Base-by-base conservation (phyloP, 2,888 invertebrate species). In the Parascotia fuliginaria region DNA sequence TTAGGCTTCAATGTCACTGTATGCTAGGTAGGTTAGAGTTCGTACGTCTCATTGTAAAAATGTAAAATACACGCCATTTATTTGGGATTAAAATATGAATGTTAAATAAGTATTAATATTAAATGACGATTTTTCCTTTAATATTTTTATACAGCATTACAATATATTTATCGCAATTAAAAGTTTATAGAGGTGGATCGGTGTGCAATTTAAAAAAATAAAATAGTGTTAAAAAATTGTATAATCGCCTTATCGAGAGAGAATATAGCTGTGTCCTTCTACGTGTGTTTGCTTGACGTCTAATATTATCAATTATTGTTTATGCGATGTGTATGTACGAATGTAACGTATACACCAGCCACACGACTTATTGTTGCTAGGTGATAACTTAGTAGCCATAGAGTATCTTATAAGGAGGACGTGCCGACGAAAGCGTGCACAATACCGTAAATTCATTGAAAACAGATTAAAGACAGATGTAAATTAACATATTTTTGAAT, bases 131-230 rank as follows among this genome's bases (percentile, higher is more conserved):
- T 88, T 89, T 92, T 89, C 84, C 89, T 92, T 92, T 91, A 91
- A 89, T 91, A 91, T 92, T 91, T 92, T 92, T 92, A 91, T 92
- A 92, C 91, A 92, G 89, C 89, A 89, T 89, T 87, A 89, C 85
- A 86, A 83, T 73, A 83, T 90, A 90, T 89, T 85, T 87, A 90
- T 85, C 87, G 90, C 90, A 90, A 90, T 89, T 89, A 88, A 90
- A 90, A 87, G 86, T 90, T 87, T 91, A 89, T 90, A 89, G 88
- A 87, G 90, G 87, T 90, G 89, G 85, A 85, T 90, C 88, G 85
- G 87, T 87, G 90, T 89, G 91, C 89, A 89, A 87, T 86, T 89
- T 85, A 79, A 80, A 75, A 31, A 82, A 85, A 68, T 69, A 70
- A 75, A 69, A 71, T 87, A 90, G 89, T 87, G 77, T 89, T 84